Conservation (phyloP, 2,113 vertebrate genomes). For the Ctenodactylus gundi region DNA sequence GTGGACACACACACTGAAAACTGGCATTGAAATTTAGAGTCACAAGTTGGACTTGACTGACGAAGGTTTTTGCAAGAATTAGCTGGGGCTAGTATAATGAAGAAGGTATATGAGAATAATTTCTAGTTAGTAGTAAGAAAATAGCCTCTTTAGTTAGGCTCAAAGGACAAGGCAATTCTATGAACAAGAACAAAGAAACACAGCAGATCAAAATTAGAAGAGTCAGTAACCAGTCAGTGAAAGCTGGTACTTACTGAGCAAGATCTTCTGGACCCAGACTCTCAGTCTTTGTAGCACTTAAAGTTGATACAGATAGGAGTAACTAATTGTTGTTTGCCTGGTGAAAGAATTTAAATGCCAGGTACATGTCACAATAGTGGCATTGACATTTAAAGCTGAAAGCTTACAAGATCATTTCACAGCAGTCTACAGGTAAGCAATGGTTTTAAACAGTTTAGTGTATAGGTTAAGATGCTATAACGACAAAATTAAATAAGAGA, state of each 20-base stretch:
- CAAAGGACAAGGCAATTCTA: neutral
- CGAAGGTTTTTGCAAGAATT: neutral
- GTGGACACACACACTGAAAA: neutral
- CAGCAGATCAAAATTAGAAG: neutral
- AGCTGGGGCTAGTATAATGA: neutral
- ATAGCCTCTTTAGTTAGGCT: neutral
- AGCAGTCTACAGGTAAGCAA: neutral
- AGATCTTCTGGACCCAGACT: neutral
- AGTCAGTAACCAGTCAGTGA: neutral
- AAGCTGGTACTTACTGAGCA: neutral
- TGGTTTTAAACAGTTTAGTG: neutral
- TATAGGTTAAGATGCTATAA: neutral
- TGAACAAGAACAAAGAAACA: neutral
- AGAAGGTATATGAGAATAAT: neutral
- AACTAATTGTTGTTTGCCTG: neutral
- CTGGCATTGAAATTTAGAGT: neutral
- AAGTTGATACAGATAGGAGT: neutral
- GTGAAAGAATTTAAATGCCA: neutral
- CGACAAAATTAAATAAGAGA: neutral
- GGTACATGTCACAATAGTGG: neutral
- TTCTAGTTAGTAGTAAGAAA: neutral
- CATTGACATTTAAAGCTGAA: conserved; percentile 10
- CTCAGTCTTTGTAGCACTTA: neutral
- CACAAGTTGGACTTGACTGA: neutral
- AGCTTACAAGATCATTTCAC: neutral